Base-by-base conservation (phyloP, 92 coral and sea anemone species). In the Paragorgia papillata region DNA sequence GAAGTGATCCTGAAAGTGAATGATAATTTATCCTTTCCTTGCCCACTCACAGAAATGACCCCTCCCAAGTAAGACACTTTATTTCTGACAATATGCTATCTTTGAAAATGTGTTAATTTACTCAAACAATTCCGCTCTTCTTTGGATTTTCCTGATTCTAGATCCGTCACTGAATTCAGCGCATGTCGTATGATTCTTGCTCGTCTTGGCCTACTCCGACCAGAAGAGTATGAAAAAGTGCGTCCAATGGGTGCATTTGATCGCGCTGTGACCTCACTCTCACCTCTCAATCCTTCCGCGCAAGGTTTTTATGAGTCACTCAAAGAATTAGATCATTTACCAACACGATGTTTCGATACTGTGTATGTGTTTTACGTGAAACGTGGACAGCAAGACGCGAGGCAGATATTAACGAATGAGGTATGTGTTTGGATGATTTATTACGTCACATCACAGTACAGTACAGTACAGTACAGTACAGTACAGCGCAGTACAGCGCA, bases 321-420 rank as follows among this genome's bases (percentile, higher is more conserved):
- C 17, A 79, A 71, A 65, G 90, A 84, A 28, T 64, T 94, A 66
- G 98, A 94, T 80, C 84, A 55, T 46, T 62, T 94, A 49, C 89
- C 98, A 5, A 88, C 98, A 3, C 87, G 98, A 19, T 86, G 90
- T 27, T 96, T 88, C 76, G 98, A 94, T 75, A 94, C 95, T 0
- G 98, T 89, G 55, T 85, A 81, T 59, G 95, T 94, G 70, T 87
- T 94, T 24, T 94, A 94, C 71, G 92, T 94, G 80, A 94, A 89
- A 83, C 69, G 87, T 27, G 97, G 88, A 30, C 98, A 94, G 53
- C 85, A 88, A 22, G 90, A 89, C 13, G 91, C 97, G 12, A 88
- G 84, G 43, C 87, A 84, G 4, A 90, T 94, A 63, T 80, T 94
- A 4, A 91, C 88, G 43, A 92, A 92, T 68, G 85, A 84, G 81